These are phyloP conservation scores for Boloria selene DNA, from an alignment of 2,888 invertebrate genomes.

Conservation along the genomic window DNA sequence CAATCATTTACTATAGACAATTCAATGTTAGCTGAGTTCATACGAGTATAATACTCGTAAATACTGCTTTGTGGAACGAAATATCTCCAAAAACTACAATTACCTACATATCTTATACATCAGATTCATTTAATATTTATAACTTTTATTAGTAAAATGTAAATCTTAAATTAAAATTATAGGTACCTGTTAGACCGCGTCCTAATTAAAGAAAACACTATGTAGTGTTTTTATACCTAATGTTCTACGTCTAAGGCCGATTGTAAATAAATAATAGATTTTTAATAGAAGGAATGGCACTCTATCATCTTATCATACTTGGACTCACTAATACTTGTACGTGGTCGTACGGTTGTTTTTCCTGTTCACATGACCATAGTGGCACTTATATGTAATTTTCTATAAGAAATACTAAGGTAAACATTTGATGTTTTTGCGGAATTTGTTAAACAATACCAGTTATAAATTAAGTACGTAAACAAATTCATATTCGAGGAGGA, in stretches of 20 bases:
- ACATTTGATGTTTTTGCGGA: too few species aligned
- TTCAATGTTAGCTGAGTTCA: slow-evolving; percentile 12
- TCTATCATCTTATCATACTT: too few species aligned
- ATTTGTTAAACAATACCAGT: too few species aligned
- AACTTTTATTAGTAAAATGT: not conserved
- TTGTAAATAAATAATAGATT: not conserved
- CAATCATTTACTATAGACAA: slow-evolving; percentile 16
- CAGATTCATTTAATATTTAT: slow-evolving; percentile 1
- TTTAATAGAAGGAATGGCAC: not conserved
- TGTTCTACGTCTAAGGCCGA: not conserved
- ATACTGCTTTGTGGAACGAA: slow-evolving; percentile 12
- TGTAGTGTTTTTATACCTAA: too few species aligned
- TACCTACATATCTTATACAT: slow-evolving; percentile 10
- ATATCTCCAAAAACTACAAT: slow-evolving; percentile 8
- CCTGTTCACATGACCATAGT: not conserved
- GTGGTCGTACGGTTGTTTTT: not conserved
- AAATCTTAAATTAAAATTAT: not conserved
- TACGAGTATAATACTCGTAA: too few species aligned
- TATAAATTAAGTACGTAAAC: too few species aligned
- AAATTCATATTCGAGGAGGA: too few species aligned
- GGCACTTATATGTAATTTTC: slow-evolving; percentile 3
- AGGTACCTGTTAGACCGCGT: not conserved
- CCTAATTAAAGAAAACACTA: too few species aligned
- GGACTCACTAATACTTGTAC: not conserved
- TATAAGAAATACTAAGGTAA: not conserved